Evolutionary conservation across 2,797 vertebrate species (phyloP), one percentile per base, ranked within the genome.

Genomic region (Alfaro cultratus): DNA sequence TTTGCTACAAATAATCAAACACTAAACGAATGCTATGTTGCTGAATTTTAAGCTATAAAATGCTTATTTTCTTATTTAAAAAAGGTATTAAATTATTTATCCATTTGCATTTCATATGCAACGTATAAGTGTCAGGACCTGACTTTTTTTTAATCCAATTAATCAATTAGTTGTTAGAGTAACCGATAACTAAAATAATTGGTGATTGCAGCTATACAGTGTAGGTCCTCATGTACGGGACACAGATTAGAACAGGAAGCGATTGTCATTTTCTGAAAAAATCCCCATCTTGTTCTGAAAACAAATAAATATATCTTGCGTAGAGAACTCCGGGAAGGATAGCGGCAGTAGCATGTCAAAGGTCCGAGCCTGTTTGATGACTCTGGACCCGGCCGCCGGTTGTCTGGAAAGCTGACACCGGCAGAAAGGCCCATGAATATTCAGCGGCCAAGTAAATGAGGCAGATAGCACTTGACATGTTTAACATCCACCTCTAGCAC

Each of bases 401-500:
- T 80, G 85, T 67, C 82, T 83, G 84, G 84, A 89, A 88, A 88
- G 87, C 88, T 87, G 89, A 92, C 90, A 86, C 86, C 83, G 11
- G 89, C 76, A 93, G 91, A 87, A 76, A 73, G 83, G 18, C 21
- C 62, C 85, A 92, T 94, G 95, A 94, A 95, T 95, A 95, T 94
- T 95, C 92, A 95, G 90, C 51, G 79, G 53, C 79, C 88, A 78
- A 87, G 90, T 92, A 92, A 95, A 95, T 92, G 93, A 94, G 87
- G 91, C 91, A 91, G 86, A 91, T 85, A 93, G 90, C 86, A 79
- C 90, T 91, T 90, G 92, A 94, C 92, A 88, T 93, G 94, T 91
- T 92, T 79, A 91, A 95, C 94, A 94, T 91, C 87, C 90, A 93
- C 94, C 89, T 94, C 90, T 94, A 93, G 92, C 91, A 91, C 92